Percentiles rank a stretch among this genome's conserved stretches.
Conservation (phyloP, 1,140 invertebrate species). For the Lasioglossum baleicum region DNA sequence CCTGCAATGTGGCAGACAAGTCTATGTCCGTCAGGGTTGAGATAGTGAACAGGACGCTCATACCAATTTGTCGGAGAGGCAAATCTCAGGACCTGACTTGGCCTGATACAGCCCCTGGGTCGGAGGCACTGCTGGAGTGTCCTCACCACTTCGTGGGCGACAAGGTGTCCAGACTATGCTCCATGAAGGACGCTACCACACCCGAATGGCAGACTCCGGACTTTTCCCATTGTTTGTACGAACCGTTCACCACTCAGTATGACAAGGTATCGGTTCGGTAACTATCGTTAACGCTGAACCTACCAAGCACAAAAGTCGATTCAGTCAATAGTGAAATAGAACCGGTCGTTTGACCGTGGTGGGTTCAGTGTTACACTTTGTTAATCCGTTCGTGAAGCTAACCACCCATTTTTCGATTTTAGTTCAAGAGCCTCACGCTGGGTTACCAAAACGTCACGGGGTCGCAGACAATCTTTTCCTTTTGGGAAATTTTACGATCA, state of each 20-base stretch:
- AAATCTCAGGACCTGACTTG: slow-evolving; percentile 80
- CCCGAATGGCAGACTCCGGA: slow-evolving; percentile 87
- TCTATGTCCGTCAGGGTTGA: slow-evolving; percentile 83
- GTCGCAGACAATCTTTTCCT: slow-evolving; percentile 78
- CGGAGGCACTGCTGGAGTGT: slow-evolving; percentile 82
- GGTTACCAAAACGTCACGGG: slow-evolving; percentile 84
- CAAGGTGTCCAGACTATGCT: slow-evolving; percentile 80
- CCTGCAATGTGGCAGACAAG: slow-evolving; percentile 82
- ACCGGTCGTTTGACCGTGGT: too few species aligned
- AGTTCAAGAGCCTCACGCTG: slow-evolving; percentile 83
- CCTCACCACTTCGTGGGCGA: slow-evolving; percentile 79
- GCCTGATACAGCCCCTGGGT: slow-evolving; percentile 83
- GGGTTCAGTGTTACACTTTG: too few species aligned
- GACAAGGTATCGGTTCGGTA: slow-evolving; percentile 82
- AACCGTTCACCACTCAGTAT: slow-evolving; percentile 83
- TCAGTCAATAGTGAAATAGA: too few species aligned
- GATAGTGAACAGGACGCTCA: slow-evolving; percentile 81
- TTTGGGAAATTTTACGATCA: slow-evolving; percentile 79
- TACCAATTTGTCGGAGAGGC: slow-evolving; percentile 80
- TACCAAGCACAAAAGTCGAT: too few species aligned
- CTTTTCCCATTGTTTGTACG: slow-evolving; percentile 86
- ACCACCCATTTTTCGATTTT: slow-evolving; percentile 41
- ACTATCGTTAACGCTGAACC: too few species aligned
- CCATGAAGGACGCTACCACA: slow-evolving; percentile 81
- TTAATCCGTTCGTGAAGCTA: background rate